Conservation (phyloP, 1,140 invertebrate genomes). For the Scaptodrosophila lebanonensis region DNA sequence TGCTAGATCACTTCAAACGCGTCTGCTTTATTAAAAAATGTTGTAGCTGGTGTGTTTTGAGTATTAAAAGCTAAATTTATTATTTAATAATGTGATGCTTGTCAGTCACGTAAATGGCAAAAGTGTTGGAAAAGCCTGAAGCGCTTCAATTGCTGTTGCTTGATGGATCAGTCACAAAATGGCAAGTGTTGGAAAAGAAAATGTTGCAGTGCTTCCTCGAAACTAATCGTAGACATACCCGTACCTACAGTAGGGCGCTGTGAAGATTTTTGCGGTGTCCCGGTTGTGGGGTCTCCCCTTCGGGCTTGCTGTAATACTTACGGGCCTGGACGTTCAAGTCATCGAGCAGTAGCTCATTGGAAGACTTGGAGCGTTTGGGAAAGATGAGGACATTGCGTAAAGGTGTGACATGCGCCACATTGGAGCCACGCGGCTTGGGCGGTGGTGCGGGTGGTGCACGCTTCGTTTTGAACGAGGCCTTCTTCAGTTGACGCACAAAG, state of each 20-base stretch:
- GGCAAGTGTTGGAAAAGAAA: conserved; percentile 4
- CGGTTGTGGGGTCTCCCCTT: too few relatives aligned
- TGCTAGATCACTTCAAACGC: too few relatives aligned
- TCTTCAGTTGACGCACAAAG: conserved; percentile 64
- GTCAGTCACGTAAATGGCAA: too few relatives aligned
- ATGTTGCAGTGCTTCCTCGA: conserved; percentile 25
- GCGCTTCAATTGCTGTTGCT: too few relatives aligned
- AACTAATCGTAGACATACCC: too few relatives aligned
- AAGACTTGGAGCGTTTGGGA: conserved; percentile 63
- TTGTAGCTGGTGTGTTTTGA: too few relatives aligned
- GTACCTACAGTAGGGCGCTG: conserved; percentile 49
- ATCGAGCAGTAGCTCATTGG: conserved; percentile 65
- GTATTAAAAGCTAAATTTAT: too few relatives aligned
- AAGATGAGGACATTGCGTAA: conserved; percentile 61
- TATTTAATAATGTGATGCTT: too few relatives aligned
- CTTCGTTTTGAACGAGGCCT: conserved; percentile 56
- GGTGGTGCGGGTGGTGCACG: conserved; percentile 48
- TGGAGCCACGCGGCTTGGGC: conserved; percentile 52
- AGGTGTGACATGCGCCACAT: conserved; percentile 56
- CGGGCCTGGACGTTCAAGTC: conserved; percentile 61
- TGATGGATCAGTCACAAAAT: conserved; percentile 1
- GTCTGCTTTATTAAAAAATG: too few relatives aligned
- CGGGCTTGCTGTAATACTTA: conserved; percentile 60
- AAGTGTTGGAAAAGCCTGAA: too few relatives aligned
- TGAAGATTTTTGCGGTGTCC: conserved; percentile 20